Evolutionary conservation across 1,140 invertebrate genomes (phyloP).

Genomic region (Calycopis cecrops): DNA sequence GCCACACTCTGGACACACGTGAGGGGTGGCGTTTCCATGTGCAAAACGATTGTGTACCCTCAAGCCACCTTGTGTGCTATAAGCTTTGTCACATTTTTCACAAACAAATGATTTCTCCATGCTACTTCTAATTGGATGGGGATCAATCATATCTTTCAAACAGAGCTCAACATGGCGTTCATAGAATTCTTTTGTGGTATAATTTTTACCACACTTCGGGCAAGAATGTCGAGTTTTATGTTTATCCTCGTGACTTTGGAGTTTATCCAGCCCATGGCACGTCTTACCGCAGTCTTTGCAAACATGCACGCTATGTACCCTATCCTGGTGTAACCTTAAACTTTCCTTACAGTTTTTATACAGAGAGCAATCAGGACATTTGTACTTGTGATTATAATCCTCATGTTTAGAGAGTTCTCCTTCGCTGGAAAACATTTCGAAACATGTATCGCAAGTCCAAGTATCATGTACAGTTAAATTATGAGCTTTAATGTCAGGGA

Average conservation of each 20-base stretch:
- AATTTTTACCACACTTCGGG: slow-evolving; percentile 58
- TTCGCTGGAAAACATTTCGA: slow-evolving; percentile 36
- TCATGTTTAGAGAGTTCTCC: slow-evolving; percentile 35
- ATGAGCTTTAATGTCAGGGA: slow-evolving; percentile 36
- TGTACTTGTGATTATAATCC: slow-evolving; percentile 30
- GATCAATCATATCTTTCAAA: slow-evolving; percentile 44
- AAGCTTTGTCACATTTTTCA: slow-evolving; percentile 56
- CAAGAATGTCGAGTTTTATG: slow-evolving; percentile 44
- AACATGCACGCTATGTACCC: slow-evolving; percentile 36
- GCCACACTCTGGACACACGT: slow-evolving; percentile 51
- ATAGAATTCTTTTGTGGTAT: slow-evolving; percentile 53
- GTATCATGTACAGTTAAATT: slow-evolving; percentile 35
- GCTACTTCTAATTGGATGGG: slow-evolving; percentile 49
- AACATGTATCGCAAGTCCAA: slow-evolving; percentile 47
- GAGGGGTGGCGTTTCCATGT: slow-evolving; percentile 56
- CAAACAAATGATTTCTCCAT: slow-evolving; percentile 43
- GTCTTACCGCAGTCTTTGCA: slow-evolving; percentile 55
- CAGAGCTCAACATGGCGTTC: slow-evolving; percentile 55
- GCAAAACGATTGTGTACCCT: slow-evolving; percentile 57
- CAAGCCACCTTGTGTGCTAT: slow-evolving; percentile 52
- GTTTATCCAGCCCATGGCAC: slow-evolving; percentile 41
- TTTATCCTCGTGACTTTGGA: slow-evolving; percentile 50
- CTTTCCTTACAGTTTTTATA: slow-evolving; percentile 33
- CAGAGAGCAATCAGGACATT: slow-evolving; percentile 42
- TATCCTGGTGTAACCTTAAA: slow-evolving; percentile 38